Evolutionary conservation across 1,140 invertebrate species (phyloP), one percentile per base, ranked within the genome.

Genomic region (Papilio polytes): DNA sequence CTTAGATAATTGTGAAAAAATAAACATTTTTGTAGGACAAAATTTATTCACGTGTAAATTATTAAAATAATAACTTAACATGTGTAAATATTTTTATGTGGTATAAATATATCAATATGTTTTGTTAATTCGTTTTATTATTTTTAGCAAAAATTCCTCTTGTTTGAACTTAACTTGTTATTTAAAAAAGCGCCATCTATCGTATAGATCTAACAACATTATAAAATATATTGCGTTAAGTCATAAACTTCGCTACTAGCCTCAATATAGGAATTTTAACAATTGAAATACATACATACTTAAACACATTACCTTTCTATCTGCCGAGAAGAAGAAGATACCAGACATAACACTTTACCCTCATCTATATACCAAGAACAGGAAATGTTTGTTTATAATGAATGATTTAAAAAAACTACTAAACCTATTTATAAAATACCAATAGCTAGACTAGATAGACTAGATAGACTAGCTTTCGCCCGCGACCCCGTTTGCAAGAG

Each of bases 71-170:
- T 26, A 13, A 63, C 20, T 26, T 63, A 13, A 4, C 59, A 63
- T 59, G n/a, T 59, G 3, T 63, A 26, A 63, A 63, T 63, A 63
- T 18, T 51, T 51, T 51, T 56, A 56, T 56, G n/a, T 56, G 53
- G 15, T 51, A n/a, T 8, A 56, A 20, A 56, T 20, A 56, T 56
- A 56, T n/a, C n/a, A n/a, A 56, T 56, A 56, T 48, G 13, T 48
- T 48, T 56, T 56, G 18, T 56, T 56, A 56, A 7, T 20, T 7
- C 18, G 53, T 20, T 20, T 56, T n/a, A 48, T 20, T 48, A 13
- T 56, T 2, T 20, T 56, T 18, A 18, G n/a, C 1, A 56, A 56
- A 4, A n/a, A 56, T 10, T n/a, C 18, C 53, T 56, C n/a, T 7
- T 9, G 18, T 51, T 51, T 20, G 2, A 56, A 56, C 4, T 56